phyloP scores from a whole-genome alignment of 2,888 invertebrate genomes.

The Spilosoma lubricipeda region DNA sequence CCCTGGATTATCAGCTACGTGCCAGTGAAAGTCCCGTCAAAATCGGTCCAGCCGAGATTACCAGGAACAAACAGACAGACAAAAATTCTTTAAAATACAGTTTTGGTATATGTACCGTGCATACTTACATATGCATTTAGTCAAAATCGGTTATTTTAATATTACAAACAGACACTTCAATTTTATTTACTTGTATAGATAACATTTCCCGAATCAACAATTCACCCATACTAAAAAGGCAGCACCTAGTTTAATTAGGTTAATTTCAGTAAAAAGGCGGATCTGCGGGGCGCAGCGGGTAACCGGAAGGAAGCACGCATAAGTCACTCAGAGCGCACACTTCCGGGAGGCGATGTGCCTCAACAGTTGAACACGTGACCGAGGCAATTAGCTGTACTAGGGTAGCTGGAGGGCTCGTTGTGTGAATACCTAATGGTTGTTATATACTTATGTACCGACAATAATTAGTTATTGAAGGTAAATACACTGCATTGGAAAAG shows the following conservation, averaged over 20 bases:
- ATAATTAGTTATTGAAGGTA: neutral
- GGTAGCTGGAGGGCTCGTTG: conserved; percentile 20
- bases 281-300: conserved; percentile 51
- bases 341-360: conserved; percentile 54
- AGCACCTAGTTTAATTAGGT: too few relatives aligned
- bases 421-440: conserved; percentile 26
- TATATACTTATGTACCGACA: neutral
- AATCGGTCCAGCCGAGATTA: too few relatives aligned
- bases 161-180: too few relatives aligned
- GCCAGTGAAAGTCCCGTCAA: too few relatives aligned
- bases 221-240: conserved; percentile 28
- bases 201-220: neutral
- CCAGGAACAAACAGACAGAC: too few relatives aligned
- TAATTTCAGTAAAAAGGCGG: conserved; percentile 31
- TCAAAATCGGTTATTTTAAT: too few relatives aligned
- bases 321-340: conserved; percentile 70
- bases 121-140: too few relatives aligned
- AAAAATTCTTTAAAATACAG: too few relatives aligned
- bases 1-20: too few relatives aligned
- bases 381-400: conserved; percentile 57
- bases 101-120: too few relatives aligned
- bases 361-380: conserved; percentile 60
- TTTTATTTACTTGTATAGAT: too few relatives aligned
- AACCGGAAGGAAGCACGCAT: conserved; percentile 74
- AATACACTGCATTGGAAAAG: neutral